Base-by-base conservation (phyloP, 2,797 vertebrate species). In the Gobio occitaniae region DNA sequence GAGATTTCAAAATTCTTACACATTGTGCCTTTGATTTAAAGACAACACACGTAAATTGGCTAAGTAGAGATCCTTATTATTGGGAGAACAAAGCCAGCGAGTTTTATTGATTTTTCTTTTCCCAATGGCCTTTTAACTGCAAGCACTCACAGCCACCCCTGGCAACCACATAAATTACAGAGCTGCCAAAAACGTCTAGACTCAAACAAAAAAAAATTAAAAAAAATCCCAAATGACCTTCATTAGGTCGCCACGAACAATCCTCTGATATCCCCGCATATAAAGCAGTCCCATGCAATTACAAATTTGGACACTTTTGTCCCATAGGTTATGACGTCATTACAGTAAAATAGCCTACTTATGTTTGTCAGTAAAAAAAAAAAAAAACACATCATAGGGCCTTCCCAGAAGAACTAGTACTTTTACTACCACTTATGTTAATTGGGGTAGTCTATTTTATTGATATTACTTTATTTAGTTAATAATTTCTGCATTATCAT, bases 121-220 rank as follows among this genome's bases (percentile, higher is more conserved):
- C 2, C 10, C 44, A 44, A 21, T 1, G 11, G 36, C 21, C 7
- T 36, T 63, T 32, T 16, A 32, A 16, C 61, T 3, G 11, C 16
- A 61, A 61, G 38, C 4, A 25, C 25, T 61, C 52, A 3, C n/a
- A 12, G 38, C 16, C 16, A 21, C 15, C 29, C 12, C 3, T 13
- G 1, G 48, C 48, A 32, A 48, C 47, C 17, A 17, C 54, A 72
- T 63, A 48, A 48, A 82, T 72, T 63, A 72, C 44, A 50, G 1
- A 48, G 44, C 44, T 50, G 70, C 25, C 70, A 63, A 82, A 82
- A 82, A 82, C 29, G 56, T 63, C 80, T 82, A 29, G 25, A 48
- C 54, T 32, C 6, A 12, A 71, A 48, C 13, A 54, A 29, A 11
- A 32, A 21, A 7, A n/a, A 11, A 38, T 6, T 6, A 41, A 16